phyloP scores from a whole-genome alignment of 37 sponge, comb jelly and placozoan genomes.

The Crambe crambe region DNA sequence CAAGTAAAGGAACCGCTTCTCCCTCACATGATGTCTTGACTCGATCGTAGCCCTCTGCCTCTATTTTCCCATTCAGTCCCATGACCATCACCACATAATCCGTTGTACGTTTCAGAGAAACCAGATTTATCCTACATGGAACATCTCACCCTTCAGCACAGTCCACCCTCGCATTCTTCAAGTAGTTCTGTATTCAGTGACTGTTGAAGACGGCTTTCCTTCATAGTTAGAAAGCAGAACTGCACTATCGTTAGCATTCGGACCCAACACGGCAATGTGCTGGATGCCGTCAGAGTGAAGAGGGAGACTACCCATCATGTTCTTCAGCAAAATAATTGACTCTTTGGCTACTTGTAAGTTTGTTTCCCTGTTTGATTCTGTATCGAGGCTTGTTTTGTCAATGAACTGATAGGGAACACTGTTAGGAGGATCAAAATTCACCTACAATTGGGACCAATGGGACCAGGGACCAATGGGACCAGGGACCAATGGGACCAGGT shows the following conservation, averaged over 20 bases:
- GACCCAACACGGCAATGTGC: conserved; percentile 40
- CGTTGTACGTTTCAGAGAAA: conserved; percentile 6
- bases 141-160: conserved; percentile 31
- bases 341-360: conserved; percentile 54
- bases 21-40: conserved; percentile 19
- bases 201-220: conserved; percentile 40
- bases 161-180: not conserved
- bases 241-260: conserved; percentile 52
- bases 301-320: not conserved
- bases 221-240: conserved; percentile 57
- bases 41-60: conserved; percentile 66
- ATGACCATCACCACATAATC: conserved; percentile 68
- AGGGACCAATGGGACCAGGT: conserved; percentile 40
- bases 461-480: conserved; percentile 60
- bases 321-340: conserved; percentile 29
- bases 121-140: too few relatives aligned
- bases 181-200: conserved; percentile 28
- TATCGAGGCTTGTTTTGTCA: conserved; percentile 40
- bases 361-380: conserved; percentile 26
- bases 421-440: conserved; percentile 67
- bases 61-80: conserved; percentile 52
- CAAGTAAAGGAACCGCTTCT: conserved; percentile 8
- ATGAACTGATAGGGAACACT: conserved; percentile 63
- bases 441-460: conserved; percentile 18
- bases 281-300: conserved; percentile 29